Percentiles rank a stretch among this genome's conserved stretches.
These are phyloP conservation scores for Proisotoma minuta DNA, from an alignment of 2,888 invertebrate species.

Conservation along the genomic window DNA sequence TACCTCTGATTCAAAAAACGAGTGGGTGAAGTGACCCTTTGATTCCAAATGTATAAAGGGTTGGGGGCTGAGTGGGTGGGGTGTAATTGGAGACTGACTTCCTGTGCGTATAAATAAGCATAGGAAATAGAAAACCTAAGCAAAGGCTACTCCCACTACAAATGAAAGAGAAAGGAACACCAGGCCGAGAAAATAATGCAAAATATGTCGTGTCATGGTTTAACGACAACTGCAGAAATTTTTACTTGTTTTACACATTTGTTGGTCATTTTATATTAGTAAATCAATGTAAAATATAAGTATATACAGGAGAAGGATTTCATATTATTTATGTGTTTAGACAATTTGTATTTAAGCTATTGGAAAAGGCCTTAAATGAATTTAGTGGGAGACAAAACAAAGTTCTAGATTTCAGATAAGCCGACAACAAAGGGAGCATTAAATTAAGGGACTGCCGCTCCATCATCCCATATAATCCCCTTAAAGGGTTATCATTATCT, in stretches of 20 bases:
- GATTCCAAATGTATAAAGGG: background rate
- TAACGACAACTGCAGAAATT: too few relatives aligned
- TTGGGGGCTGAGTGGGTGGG: background rate
- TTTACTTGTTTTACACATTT: too few relatives aligned
- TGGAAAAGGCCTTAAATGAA: background rate
- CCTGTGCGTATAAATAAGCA: background rate
- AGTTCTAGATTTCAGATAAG: background rate
- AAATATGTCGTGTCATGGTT: too few relatives aligned
- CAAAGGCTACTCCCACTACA: background rate
- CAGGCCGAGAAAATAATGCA: too few relatives aligned
- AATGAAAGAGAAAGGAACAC: too few relatives aligned
- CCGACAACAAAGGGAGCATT: background rate
- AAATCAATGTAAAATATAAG: too few relatives aligned
- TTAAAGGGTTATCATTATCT: background rate
- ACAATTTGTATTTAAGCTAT: too few relatives aligned
- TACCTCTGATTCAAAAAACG: background rate
- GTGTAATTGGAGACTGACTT: background rate
- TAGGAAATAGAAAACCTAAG: too few relatives aligned
- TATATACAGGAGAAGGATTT: too few relatives aligned
- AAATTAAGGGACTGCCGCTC: background rate
- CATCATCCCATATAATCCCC: background rate
- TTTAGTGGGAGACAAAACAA: background rate
- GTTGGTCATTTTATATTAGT: too few relatives aligned
- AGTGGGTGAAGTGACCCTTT: background rate
- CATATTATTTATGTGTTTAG: too few relatives aligned